Conservation (phyloP, 2,113 vertebrate genomes). For the Cheirogaleus medius region DNA sequence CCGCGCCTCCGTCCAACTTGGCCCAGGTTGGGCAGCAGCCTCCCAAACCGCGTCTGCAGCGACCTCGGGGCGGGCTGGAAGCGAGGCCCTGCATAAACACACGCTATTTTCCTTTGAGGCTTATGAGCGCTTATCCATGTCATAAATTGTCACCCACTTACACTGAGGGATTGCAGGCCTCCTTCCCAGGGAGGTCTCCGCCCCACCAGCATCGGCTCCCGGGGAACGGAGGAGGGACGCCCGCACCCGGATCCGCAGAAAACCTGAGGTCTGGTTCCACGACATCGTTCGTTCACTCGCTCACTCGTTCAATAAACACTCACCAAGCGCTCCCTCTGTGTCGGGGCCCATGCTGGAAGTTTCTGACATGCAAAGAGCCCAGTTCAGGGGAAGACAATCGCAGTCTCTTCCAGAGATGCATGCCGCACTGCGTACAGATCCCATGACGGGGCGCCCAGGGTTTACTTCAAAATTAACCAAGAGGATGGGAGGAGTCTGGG, state of each 20-base stretch:
- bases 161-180: not conserved
- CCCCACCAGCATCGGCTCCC: not conserved
- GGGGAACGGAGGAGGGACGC: not conserved
- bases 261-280: not conserved
- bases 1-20: not conserved
- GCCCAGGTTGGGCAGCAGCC: not conserved
- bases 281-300: not conserved
- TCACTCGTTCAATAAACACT: not conserved
- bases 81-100: not conserved
- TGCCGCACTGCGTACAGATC: accelerated
- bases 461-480: not conserved
- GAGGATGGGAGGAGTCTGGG: not conserved
- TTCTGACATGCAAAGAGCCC: not conserved
- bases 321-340: too few relatives aligned
- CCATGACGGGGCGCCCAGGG: accelerated
- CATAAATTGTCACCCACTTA: conserved; percentile 56
- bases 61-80: not conserved
- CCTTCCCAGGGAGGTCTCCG: not conserved
- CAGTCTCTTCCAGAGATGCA: not conserved
- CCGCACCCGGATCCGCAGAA: accelerated
- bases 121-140: conserved; percentile 5
- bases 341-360: not conserved
- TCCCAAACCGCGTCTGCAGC: conserved; percentile 7
- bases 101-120: conserved; percentile 31
- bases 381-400: accelerated